Evolutionary conservation across 1,140 invertebrate species (phyloP), one percentile per base, ranked within the genome.

Genomic region (Saccostrea glomerata): DNA sequence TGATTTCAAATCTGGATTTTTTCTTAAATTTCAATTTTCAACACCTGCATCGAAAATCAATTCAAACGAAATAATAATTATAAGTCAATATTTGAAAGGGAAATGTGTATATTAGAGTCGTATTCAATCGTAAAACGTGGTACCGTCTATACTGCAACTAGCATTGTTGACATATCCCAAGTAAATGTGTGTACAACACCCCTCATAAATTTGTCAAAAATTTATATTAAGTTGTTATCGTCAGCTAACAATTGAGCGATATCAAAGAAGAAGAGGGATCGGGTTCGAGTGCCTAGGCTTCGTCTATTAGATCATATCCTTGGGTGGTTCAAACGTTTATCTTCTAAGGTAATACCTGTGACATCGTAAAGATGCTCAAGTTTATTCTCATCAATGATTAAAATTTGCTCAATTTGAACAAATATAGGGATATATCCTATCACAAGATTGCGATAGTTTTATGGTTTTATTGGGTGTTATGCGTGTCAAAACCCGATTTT

Each of bases 171-270:
- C 86, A 56, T 63, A 87, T n/a, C 40, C 58, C 13, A 82, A 58
- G 82, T 82, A 84, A 84, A 58, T 87, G 86, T 87, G 86, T 87
- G 82, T 84, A 87, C 82, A 87, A 66, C 56, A 82, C 82, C 86
- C 86, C 86, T 87, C 86, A 83, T 87, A 87, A 87, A 87, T 87
- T 87, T 87, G 86, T 87, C 86, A 87, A 87, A 87, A 87, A 70
- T 87, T 83, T 85, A 85, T 85, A 85, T 85, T 85, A 85, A 85
- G 54, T 60, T 66, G 73, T 87, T 84, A 87, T 87, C 86, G n/a
- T 83, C 56, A 36, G 82, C 40, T 63, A 82, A 87, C 56, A 83
- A 83, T 87, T 83, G 82, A 82, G 25, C 55, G 82, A 47, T 83
- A 84, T 66, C 70, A 77, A 77, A 77, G 70, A 36, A 11, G 23